These are phyloP conservation scores for Actenoides lindsayi DNA, from an alignment of 2,113 vertebrate genomes.

Conservation along the genomic window DNA sequence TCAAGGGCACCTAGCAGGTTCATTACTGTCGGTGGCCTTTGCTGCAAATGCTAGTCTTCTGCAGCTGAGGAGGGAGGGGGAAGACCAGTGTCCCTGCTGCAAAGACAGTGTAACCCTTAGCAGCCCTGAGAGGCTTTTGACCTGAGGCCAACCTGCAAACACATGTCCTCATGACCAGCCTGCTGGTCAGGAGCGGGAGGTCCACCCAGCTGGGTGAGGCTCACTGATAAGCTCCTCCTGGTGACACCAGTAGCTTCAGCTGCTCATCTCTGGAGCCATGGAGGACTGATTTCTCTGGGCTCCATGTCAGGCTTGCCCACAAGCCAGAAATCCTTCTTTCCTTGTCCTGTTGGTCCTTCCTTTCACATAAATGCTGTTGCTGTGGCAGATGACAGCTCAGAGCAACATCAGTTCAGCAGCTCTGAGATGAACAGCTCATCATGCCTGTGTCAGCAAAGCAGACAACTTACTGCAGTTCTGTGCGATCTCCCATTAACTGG, in stretches of 20 bases:
- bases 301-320: background rate
- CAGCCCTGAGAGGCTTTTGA: background rate
- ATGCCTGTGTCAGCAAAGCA: background rate
- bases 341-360: background rate
- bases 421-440: background rate
- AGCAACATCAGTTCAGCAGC: background rate
- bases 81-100: background rate
- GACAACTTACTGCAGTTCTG: background rate
- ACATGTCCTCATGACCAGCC: background rate
- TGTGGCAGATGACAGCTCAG: background rate
- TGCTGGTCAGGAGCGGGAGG: background rate
- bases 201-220: fast-evolving
- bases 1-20: background rate
- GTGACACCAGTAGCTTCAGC: background rate
- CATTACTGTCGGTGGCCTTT: background rate
- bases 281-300: background rate
- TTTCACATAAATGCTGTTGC: background rate
- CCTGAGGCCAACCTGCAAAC: background rate
- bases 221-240: fast-evolving
- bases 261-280: background rate
- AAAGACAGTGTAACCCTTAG: background rate
- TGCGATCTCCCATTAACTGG: background rate
- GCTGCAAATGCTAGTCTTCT: background rate
- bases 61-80: background rate
- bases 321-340: background rate